Evolutionary conservation across 2,797 vertebrate genomes (phyloP).

Genomic region (Gadopsis marmoratus): DNA sequence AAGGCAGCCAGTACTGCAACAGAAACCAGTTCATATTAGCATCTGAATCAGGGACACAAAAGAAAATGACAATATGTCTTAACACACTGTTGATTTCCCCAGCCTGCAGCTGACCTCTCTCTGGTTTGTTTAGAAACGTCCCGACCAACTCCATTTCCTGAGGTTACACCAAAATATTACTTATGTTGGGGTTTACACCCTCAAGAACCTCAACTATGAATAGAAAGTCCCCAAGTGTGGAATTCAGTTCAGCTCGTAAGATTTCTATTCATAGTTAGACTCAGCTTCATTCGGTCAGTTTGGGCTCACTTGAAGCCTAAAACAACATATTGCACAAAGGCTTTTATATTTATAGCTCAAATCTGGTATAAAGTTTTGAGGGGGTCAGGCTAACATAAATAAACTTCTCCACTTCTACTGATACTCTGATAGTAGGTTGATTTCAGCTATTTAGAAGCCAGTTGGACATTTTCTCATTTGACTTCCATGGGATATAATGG

Average conservation of each 20-base stretch:
- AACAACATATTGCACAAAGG: not conserved
- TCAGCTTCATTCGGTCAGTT: conserved; percentile 27
- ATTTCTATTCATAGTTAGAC: conserved; percentile 65
- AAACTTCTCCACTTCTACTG: not conserved
- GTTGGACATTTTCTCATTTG: conserved; percentile 19
- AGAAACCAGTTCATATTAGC: not conserved
- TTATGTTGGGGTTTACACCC: conserved; percentile 68
- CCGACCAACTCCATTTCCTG: conserved; percentile 64
- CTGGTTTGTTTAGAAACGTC: conserved; percentile 65
- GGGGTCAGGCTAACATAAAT: not conserved
- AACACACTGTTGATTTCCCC: conserved; percentile 34
- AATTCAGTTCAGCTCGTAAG: conserved; percentile 52
- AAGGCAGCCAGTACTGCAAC: not conserved
- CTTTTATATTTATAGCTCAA: not conserved
- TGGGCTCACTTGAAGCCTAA: not conserved
- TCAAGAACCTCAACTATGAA: conserved; percentile 78
- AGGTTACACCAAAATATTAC: conserved; percentile 77
- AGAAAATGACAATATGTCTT: conserved; percentile 19
- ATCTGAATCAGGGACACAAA: conserved; percentile 15
- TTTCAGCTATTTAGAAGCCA: not conserved
- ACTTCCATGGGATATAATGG: conserved; percentile 12
- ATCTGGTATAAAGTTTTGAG: not conserved
- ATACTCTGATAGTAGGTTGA: not conserved
- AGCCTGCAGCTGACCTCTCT: conserved; percentile 53
- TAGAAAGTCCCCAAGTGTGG: conserved; percentile 62